Evolutionary conservation across 2,797 vertebrate genomes (phyloP).

Genomic region (Pristis pectinata): DNA sequence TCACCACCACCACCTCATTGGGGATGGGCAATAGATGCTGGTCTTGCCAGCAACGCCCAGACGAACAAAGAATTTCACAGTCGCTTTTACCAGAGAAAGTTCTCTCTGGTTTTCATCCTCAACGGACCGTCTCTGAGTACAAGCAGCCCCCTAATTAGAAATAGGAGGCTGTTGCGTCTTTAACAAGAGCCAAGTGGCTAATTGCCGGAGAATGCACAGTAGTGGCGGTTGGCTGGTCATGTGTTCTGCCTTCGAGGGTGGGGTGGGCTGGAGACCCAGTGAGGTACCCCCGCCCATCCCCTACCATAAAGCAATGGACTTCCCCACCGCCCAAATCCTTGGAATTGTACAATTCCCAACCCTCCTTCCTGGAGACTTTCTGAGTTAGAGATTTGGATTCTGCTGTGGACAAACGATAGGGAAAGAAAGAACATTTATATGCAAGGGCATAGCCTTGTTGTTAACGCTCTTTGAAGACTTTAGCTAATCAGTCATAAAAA

Average conservation of each 20-base stretch:
- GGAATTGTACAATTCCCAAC: neutral
- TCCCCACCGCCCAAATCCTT: neutral
- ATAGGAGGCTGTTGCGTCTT: neutral
- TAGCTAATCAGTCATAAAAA: neutral
- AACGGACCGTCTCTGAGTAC: neutral
- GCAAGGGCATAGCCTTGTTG: too few species aligned
- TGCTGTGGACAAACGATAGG: neutral
- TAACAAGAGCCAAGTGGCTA: conserved; percentile 7
- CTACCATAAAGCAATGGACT: neutral
- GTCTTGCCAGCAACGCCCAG: too few species aligned
- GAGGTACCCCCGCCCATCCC: neutral
- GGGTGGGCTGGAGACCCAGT: neutral
- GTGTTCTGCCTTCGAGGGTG: too few species aligned
- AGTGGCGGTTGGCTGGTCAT: too few species aligned
- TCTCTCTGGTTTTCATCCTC: neutral
- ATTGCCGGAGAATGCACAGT: neutral
- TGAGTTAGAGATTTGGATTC: neutral
- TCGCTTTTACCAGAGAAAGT: neutral
- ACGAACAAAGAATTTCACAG: neutral
- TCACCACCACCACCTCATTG: too few species aligned
- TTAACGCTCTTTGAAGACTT: neutral
- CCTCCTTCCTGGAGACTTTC: neutral
- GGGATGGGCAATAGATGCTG: too few species aligned
- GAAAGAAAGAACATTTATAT: neutral
- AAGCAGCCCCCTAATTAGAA: conserved; percentile 18